Evolutionary conservation across 2,113 vertebrate genomes (phyloP), one percentile per base, ranked within the genome.

Genomic region (Phrynosoma platyrhinos): DNA sequence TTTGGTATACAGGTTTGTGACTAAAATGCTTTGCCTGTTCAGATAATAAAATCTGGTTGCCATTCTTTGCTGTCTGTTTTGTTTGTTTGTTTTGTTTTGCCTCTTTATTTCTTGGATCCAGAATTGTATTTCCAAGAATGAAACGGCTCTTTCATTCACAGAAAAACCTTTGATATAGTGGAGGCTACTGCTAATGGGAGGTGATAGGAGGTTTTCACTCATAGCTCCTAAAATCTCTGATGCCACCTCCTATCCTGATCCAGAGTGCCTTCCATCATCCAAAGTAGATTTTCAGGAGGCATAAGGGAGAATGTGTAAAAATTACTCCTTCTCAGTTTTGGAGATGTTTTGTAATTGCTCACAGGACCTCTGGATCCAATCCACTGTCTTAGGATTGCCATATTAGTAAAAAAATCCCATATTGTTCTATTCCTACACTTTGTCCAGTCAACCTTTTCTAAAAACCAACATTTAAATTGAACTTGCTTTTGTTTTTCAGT

Each of bases 401-500:
- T 84, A 55, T 66, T 36, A 32, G 5, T 4, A 76, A 27, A 1
- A 4, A 72, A 52, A 55, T 86, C 58, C 66, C 14, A 75, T 27
- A n/a, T 55, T 40, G 10, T 10, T 25, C 58, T 78, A 13, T 42
- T 32, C 58, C 16, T 20, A 27, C 47, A 14, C 25, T 66, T 77
- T n/a, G 68, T 53, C 27, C 32, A n/a, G 55, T 83, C 58, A 42
- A 66, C 16, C 47, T 47, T 79, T 74, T 85, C 36, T 42, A 25
- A 2, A 80, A 23, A 18, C 20, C 52, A 7, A 68, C 40, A 6
- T n/a, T 90, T 75, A 25, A 71, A 23, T 32, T 77, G 27, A 68
- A 9, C 23, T 76, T 36, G 3, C 23, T 74, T 64, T 68, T n/a
- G 27, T 85, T 55, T 90, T 89, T 58, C 69, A 79, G 69, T 91